A percentile compares a stretch with the other conserved stretches of the same genome.
These are phyloP conservation scores for Heliconius eleuchia DNA, from an alignment of 1,140 invertebrate species.

Conservation along the genomic window DNA sequence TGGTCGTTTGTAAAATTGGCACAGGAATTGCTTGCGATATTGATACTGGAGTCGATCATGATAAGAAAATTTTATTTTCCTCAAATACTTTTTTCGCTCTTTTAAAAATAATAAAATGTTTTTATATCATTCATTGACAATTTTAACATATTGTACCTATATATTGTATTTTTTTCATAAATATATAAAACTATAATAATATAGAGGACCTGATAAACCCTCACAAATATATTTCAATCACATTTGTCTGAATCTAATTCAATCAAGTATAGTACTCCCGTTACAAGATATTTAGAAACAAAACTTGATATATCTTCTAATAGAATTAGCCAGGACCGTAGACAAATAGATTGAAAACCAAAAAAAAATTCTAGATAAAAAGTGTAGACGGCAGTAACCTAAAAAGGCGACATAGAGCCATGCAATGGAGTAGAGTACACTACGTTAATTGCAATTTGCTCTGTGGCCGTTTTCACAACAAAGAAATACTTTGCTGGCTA, in stretches of 20 bases:
- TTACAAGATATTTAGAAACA: neutral
- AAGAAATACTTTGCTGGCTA: constrained; percentile 34
- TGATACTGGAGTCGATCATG: too few relatives aligned
- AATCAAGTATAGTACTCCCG: neutral
- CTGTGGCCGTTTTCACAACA: constrained; percentile 34
- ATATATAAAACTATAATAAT: neutral
- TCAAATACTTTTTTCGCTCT: too few relatives aligned
- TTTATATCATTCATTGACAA: neutral
- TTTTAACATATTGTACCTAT: neutral
- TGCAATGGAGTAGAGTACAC: constrained; percentile 19
- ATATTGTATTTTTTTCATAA: neutral
- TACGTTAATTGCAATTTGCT: constrained; percentile 37
- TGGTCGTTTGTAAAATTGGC: too few relatives aligned
- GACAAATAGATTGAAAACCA: neutral
- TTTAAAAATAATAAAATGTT: neutral
- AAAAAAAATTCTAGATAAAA: neutral
- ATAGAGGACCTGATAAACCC: neutral
- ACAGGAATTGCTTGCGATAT: too few relatives aligned
- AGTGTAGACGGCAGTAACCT: neutral
- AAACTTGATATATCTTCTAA: neutral
- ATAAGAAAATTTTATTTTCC: too few relatives aligned
- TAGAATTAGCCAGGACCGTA: neutral
- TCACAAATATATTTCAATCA: neutral
- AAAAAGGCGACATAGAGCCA: neutral
- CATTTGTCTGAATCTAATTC: neutral